These are phyloP conservation scores for Prunella himalayana DNA, from an alignment of 2,113 vertebrate genomes.

Conservation along the genomic window DNA sequence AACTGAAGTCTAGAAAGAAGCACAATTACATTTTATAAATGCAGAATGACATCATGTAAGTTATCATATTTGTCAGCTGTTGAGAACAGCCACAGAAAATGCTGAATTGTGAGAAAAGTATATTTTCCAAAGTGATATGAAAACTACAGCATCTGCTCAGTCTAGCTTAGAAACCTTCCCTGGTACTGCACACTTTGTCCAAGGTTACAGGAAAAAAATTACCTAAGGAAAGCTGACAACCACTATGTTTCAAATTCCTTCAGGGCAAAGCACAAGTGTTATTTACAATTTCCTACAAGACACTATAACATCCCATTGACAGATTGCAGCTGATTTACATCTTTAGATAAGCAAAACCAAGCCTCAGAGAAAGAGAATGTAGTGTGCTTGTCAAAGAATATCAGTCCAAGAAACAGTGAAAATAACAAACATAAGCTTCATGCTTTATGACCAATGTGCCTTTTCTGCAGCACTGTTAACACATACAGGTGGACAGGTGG, in stretches of 20 bases:
- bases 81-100: background rate
- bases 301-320: background rate
- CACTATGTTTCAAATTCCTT: background rate
- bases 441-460: fast-evolving
- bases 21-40: background rate
- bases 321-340: background rate
- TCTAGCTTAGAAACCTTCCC: background rate
- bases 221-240: background rate
- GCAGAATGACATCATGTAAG: background rate
- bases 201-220: background rate
- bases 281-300: background rate
- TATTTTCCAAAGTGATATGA: background rate
- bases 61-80: background rate
- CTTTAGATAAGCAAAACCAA: background rate
- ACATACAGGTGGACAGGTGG: background rate
- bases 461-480: background rate
- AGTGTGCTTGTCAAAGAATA: background rate
- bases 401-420: background rate
- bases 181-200: background rate
- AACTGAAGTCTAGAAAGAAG: background rate
- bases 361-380: background rate
- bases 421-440: background rate
- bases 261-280: background rate
- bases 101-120: background rate
- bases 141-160: background rate